These are phyloP conservation scores for Augochlora pura DNA, from an alignment of 1,140 invertebrate species.

Conservation along the genomic window DNA sequence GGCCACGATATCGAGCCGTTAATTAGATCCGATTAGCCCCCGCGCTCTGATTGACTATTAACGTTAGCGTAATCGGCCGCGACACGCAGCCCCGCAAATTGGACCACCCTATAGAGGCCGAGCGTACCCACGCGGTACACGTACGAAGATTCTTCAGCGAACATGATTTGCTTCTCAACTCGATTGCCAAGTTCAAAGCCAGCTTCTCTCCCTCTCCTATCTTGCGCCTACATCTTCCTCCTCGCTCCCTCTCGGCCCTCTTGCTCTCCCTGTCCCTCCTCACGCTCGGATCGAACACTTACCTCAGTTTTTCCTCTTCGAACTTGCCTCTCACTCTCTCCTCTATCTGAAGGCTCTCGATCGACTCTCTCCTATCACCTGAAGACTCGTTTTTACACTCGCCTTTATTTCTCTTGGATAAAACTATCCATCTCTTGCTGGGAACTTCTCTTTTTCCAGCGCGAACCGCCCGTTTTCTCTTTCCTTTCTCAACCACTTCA, in stretches of 20 bases:
- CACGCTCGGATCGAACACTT: background rate
- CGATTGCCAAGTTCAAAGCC: slow-evolving; percentile 61
- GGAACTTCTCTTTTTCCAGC: too few species aligned
- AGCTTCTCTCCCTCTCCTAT: slow-evolving; percentile 13
- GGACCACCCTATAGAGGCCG: slow-evolving; percentile 53
- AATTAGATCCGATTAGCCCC: slow-evolving; percentile 19
- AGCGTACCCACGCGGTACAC: slow-evolving; percentile 30
- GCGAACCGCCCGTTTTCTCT: too few species aligned
- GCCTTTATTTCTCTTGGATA: too few species aligned
- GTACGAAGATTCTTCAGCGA: slow-evolving; percentile 44
- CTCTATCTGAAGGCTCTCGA: too few species aligned
- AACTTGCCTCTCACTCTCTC: background rate
- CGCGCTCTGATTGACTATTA: slow-evolving; percentile 10
- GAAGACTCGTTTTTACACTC: too few species aligned
- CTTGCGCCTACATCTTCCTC: background rate
- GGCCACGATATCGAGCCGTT: slow-evolving; percentile 18
- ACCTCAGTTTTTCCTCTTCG: background rate
- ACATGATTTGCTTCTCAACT: slow-evolving; percentile 61
- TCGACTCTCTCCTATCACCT: too few species aligned
- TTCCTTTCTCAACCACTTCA: too few species aligned
- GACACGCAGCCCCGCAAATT: slow-evolving; percentile 27
- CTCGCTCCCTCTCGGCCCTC: background rate
- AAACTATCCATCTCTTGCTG: too few species aligned
- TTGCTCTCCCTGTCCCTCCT: background rate
- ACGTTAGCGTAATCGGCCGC: background rate